These are phyloP conservation scores for Myripristis jacobus DNA, from an alignment of 2,797 vertebrate species.

Conservation along the genomic window DNA sequence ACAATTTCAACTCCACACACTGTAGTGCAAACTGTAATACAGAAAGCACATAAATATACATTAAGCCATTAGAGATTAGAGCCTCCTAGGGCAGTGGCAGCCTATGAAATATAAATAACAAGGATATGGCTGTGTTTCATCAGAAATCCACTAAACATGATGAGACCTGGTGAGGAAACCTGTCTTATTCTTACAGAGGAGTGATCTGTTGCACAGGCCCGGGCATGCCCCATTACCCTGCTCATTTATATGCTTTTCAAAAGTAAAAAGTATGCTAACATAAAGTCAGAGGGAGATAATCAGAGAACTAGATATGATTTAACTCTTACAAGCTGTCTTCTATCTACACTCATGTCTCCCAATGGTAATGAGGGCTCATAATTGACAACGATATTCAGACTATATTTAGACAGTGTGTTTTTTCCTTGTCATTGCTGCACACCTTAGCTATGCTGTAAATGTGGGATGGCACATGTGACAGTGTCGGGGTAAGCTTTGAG, in stretches of 20 bases:
- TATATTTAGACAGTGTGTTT: slow-evolving; percentile 71
- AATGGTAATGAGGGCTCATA: slow-evolving; percentile 39
- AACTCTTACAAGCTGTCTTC: slow-evolving; percentile 23
- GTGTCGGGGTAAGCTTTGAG: slow-evolving; percentile 15
- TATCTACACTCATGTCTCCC: slow-evolving; percentile 27
- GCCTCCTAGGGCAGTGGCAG: neutral
- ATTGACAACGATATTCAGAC: slow-evolving; percentile 46
- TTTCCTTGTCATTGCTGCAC: slow-evolving; percentile 51
- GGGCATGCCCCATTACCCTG: neutral
- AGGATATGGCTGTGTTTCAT: neutral
- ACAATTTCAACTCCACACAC: slow-evolving; percentile 9
- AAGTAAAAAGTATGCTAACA: slow-evolving; percentile 17
- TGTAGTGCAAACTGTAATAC: neutral
- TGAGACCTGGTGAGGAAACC: neutral
- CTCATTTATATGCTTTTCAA: slow-evolving; percentile 10
- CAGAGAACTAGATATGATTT: neutral
- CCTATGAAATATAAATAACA: slow-evolving; percentile 6
- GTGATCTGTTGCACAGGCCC: neutral
- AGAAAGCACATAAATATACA: slow-evolving; percentile 4
- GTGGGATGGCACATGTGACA: slow-evolving; percentile 49
- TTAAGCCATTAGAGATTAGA: neutral
- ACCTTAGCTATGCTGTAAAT: slow-evolving; percentile 63
- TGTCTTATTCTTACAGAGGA: neutral
- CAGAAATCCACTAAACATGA: neutral
- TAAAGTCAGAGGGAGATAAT: slow-evolving; percentile 1